Base-by-base conservation (phyloP, 2,113 vertebrate genomes). In the Rynchops niger region DNA sequence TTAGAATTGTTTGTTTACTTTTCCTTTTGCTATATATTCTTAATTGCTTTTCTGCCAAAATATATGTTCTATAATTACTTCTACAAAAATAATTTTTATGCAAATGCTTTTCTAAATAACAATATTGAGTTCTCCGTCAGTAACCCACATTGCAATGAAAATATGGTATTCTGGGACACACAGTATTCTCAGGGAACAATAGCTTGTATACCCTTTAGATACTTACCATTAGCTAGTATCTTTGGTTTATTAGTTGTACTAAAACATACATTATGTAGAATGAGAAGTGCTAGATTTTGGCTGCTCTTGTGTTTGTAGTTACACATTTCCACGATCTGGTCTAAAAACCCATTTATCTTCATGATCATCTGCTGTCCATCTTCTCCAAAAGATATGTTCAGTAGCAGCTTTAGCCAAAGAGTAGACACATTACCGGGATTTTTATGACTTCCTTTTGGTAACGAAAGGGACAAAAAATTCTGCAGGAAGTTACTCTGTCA, bases 401-500 rank as follows among this genome's bases (percentile, higher is more conserved):
- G 97, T 17, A 99, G 97, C 42, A 99, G 97, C 94, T 98, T 99
- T 81, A 99, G 97, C 99, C 99, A 99, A 89, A 98, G 98, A 45
- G 93, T 52, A 55, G 98, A 92, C 40, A 96, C 52, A 8, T 74
- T 74, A 70, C 98, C 93, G 21, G 98, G 93, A 62, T 92, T 98
- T 67, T 97, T 98, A 67, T 92, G 91, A 53, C 97, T 98, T 52
- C 98, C 97, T 97, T 99, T 99, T 32, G 99, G 98, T 74, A 98
- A 79, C 1, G 98, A 97, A 32, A 99, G 94, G 3, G 98, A 98
- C 62, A 98, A 93, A 96, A 99, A 99, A 87, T 98, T 98, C 95
- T 99, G 99, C 73, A 99, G 97, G 96, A 99, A 99, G 97, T 99
- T 99, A 95, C 98, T 99, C 99, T 99, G 97, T 77, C 89, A 94